Evolutionary conservation across 2,113 vertebrate genomes (phyloP).

Genomic region (Puffinus mauretanicus): DNA sequence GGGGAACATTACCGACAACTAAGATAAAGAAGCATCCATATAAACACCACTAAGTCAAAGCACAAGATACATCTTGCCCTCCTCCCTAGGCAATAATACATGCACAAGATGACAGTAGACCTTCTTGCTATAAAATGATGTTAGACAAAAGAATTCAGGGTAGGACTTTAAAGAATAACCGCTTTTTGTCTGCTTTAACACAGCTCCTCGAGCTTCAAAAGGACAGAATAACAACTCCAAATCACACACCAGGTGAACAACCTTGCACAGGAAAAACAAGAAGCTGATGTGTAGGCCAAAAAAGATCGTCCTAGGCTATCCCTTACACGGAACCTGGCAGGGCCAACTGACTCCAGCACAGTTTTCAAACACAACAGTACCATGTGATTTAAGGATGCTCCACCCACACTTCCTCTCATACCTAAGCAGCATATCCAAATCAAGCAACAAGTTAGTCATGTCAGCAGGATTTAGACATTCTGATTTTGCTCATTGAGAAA

Average conservation of each 20-base stretch:
- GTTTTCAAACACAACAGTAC: not conserved
- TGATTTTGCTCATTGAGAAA: not conserved
- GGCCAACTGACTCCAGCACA: too few relatives aligned
- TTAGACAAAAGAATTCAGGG: not conserved
- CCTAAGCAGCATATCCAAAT: not conserved
- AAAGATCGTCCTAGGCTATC: rapidly evolving
- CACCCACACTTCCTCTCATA: not conserved
- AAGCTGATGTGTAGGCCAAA: not conserved
- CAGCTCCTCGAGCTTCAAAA: not conserved
- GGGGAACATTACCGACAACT: not conserved
- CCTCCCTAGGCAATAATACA: not conserved
- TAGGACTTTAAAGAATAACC: not conserved
- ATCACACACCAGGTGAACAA: not conserved
- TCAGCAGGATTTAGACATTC: not conserved
- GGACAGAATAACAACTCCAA: not conserved
- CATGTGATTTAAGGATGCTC: not conserved
- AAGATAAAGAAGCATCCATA: not conserved
- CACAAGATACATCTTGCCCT: rapidly evolving
- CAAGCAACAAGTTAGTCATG: not conserved
- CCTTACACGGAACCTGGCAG: not conserved
- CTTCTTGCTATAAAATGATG: not conserved
- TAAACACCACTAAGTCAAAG: not conserved
- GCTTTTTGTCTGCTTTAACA: not conserved
- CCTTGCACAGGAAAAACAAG: not conserved
- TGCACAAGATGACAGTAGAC: not conserved